Conservation (phyloP, 2,888 invertebrate species). For the Melolontha melolontha region DNA sequence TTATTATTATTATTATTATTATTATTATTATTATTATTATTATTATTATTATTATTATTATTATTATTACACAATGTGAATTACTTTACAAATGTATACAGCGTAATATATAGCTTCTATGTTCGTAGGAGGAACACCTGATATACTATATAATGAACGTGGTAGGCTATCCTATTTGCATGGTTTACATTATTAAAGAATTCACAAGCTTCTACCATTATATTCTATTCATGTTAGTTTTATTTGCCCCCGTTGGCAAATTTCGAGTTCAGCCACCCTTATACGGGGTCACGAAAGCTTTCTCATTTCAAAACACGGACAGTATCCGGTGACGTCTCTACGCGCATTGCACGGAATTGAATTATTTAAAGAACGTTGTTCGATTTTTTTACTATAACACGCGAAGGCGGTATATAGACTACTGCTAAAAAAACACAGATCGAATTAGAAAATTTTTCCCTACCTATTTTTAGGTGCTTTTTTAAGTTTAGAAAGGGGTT, state of each 20-base stretch:
- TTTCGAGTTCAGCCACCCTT: conserved; percentile 42
- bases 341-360: conserved; percentile 33
- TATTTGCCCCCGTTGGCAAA: conserved; percentile 37
- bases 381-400: conserved; percentile 23
- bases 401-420: background rate
- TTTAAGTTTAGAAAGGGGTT: too few species aligned
- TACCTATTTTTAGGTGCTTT: too few species aligned
- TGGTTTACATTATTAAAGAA: too few species aligned
- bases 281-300: conserved; percentile 23
- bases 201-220: background rate
- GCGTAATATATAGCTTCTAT: too few species aligned
- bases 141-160: too few species aligned
- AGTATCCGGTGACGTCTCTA: conserved; percentile 33
- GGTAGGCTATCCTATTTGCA: too few species aligned
- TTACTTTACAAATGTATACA: too few species aligned
- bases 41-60: too few species aligned
- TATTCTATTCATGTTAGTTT: conserved; percentile 11
- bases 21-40: too few species aligned
- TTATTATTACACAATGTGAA: too few species aligned
- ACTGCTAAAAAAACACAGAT: conserved; percentile 4
- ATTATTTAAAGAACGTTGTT: conserved; percentile 34
- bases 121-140: too few species aligned
- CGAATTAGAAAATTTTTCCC: conserved; percentile 8
- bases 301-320: conserved; percentile 23
- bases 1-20: too few species aligned